Percentiles rank a stretch among this genome's conserved stretches.
Evolutionary conservation across 1,140 invertebrate species (phyloP).

Genomic region (Philopotamus ludificatus): DNA sequence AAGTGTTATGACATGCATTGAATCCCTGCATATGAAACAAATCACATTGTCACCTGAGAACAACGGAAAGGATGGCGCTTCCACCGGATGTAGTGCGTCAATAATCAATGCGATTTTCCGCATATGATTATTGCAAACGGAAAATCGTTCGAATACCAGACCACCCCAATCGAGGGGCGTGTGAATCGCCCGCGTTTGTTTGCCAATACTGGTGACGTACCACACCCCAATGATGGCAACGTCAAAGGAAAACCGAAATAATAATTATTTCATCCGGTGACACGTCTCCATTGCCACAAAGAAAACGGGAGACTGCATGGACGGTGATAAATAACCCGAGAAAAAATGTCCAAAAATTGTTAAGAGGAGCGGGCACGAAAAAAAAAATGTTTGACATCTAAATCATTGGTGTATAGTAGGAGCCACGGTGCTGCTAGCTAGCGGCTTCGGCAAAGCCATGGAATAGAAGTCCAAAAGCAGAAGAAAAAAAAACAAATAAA

Average conservation of each 20-base stretch:
- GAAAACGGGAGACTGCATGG: slow-evolving; percentile 4
- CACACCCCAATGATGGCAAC: slow-evolving; percentile 20
- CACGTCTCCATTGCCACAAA: slow-evolving; percentile 16
- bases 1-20: too few relatives aligned
- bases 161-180: slow-evolving; percentile 30
- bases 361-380: slow-evolving; percentile 3
- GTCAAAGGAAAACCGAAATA: slow-evolving; percentile 36
- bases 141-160: slow-evolving; percentile 9
- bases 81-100: too few relatives aligned
- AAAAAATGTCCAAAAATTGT: slow-evolving; percentile 30
- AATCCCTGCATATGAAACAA: too few relatives aligned
- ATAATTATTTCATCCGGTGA: slow-evolving; percentile 34
- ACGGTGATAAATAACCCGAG: slow-evolving; percentile 37
- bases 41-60: too few relatives aligned
- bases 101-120: too few relatives aligned
- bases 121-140: neutral
- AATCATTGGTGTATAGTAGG: slow-evolving; percentile 28
- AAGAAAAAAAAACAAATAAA: slow-evolving; percentile 35
- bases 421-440: slow-evolving; percentile 1
- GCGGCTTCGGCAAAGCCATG: slow-evolving; percentile 32
- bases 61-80: too few relatives aligned
- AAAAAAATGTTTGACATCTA: slow-evolving; percentile 40
- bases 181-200: slow-evolving; percentile 25
- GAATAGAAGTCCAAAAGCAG: slow-evolving; percentile 36
- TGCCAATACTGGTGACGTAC: slow-evolving; percentile 26